Base-by-base conservation (phyloP, 2,113 vertebrate species). In the Sylvilagus bachmani region DNA sequence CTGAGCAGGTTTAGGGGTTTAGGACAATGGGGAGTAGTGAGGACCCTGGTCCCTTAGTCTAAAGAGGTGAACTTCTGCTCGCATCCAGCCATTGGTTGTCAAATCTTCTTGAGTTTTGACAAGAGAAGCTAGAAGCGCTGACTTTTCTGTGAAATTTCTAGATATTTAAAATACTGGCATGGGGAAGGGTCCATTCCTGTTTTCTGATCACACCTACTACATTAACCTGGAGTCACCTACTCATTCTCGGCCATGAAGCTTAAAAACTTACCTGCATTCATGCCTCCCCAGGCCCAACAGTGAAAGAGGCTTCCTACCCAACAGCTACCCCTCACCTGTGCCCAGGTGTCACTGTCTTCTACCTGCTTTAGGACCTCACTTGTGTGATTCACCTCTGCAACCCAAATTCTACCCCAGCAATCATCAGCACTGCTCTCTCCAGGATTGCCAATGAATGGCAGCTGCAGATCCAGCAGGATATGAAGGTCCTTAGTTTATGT, bases 321-420 rank as follows among this genome's bases (percentile, higher is more conserved):
- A 51, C 12, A 3, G 19, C 24, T 31, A 9, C 1, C 11, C 0
- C 6, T 44, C 36, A 29, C 21, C 55, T 1, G 16, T 0, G 0
- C 29, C 51, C 29, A 69, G 79, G 11, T 74, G 36, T 78, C 64
- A 12, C 16, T 25, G 36, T 24, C n/a, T 64, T 19, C 88, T 27
- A 3, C 33, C 67, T 80, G 71, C 70, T 55, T 27, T 9, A n/a
- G 21, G 61, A 24, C 69, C 51, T 24, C 21, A 24, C 24, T 66
- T 85, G 13, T 36, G 27, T 33, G 61, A 70, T 31, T 85, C 79
- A 51, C 12, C 5, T 6, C 19, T 33, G 38, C 29, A 1, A 3
- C 13, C 9, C 24, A 24, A 80, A 17, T 79, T 62, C 53, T 8
- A n/a, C 25, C n/a, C 61, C 77, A 49, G 0, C 33, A 8, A 19